Conservation (phyloP, 2,113 vertebrate genomes). For the Hemiscyllium ocellatum region DNA sequence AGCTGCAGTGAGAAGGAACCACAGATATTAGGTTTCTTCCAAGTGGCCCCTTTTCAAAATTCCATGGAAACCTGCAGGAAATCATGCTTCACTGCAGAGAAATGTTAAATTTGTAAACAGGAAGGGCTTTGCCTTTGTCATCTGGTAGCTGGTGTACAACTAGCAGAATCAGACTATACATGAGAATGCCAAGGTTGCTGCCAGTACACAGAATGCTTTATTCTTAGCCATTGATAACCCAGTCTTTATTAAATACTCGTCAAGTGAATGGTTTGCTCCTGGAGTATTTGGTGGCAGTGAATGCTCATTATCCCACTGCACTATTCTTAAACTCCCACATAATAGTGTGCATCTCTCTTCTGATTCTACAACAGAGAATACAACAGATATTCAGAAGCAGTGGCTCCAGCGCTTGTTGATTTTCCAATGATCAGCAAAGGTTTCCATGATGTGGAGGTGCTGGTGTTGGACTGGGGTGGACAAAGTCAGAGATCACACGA, state of each 20-base stretch:
- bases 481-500: too few species aligned
- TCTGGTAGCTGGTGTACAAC: neutral
- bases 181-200: neutral
- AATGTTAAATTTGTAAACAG: neutral
- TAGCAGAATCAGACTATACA: neutral
- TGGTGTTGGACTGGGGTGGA: too few species aligned
- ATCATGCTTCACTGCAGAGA: neutral
- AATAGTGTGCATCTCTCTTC: neutral
- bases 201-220: neutral
- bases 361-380: neutral
- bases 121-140: neutral
- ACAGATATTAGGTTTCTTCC: neutral
- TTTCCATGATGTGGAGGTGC: neutral
- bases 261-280: neutral
- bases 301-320: neutral
- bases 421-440: neutral
- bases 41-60: neutral
- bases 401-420: neutral
- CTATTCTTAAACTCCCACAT: neutral
- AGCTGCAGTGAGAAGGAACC: neutral
- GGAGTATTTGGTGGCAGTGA: neutral
- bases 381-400: neutral
- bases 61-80: neutral
- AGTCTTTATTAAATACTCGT: neutral
- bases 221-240: neutral